phyloP scores from a whole-genome alignment of 1,140 invertebrate species.

The Pseudomyrmex gracilis region DNA sequence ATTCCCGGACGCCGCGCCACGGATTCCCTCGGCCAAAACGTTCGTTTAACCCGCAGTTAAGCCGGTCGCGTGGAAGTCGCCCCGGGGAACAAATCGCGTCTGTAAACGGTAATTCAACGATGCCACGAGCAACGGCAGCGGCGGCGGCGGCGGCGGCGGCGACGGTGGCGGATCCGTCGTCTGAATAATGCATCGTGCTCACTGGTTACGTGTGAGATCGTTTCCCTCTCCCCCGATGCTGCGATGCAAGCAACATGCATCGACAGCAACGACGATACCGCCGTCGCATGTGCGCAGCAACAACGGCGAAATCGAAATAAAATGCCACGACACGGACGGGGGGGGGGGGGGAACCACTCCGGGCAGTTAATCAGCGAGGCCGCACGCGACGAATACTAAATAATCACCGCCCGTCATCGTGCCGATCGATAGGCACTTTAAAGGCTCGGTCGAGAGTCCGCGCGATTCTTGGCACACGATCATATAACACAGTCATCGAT shows the following conservation, averaged over 20 bases:
- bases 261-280: neutral
- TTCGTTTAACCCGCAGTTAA: slow-evolving; percentile 58
- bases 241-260: slow-evolving; percentile 23
- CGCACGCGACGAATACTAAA: slow-evolving; percentile 54
- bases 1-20: neutral
- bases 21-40: neutral
- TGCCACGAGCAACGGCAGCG: slow-evolving; percentile 4
- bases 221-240: slow-evolving; percentile 9
- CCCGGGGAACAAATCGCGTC: slow-evolving; percentile 50
- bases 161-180: slow-evolving; percentile 28
- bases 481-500: too few species aligned
- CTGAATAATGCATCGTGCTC: slow-evolving; percentile 60
- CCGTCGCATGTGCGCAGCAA: neutral
- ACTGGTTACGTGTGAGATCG: slow-evolving; percentile 47
- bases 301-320: slow-evolving; percentile 57
- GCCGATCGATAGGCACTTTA: slow-evolving; percentile 42
- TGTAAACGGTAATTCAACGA: slow-evolving; percentile 60
- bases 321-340: slow-evolving; percentile 39
- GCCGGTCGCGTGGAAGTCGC: slow-evolving; percentile 54
- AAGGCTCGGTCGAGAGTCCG: slow-evolving; percentile 11
- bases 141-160: neutral
- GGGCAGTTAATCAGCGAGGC: slow-evolving; percentile 48
- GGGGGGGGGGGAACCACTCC: too few species aligned
- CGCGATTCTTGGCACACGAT: slow-evolving; percentile 30
- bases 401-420: slow-evolving; percentile 54